Evolutionary conservation across 1,140 invertebrate genomes (phyloP).

Genomic region (Aphelenchoides fujianensis): DNA sequence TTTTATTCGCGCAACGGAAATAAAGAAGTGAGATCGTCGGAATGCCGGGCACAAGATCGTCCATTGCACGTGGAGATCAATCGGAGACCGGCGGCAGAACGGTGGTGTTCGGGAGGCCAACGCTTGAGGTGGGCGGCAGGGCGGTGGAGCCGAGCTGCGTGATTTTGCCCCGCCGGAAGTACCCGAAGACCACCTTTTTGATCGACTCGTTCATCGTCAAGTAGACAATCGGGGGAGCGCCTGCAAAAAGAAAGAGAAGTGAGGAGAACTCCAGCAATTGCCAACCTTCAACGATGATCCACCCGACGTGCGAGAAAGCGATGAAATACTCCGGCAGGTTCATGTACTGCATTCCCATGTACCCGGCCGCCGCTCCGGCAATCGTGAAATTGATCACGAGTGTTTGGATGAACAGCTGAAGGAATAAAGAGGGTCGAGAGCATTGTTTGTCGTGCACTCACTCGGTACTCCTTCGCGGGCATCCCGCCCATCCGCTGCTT

Average conservation of each 20-base stretch:
- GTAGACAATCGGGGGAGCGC: not conserved
- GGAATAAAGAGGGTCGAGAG: too few relatives aligned
- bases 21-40: too few relatives aligned
- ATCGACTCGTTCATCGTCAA: not conserved
- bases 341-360: not conserved
- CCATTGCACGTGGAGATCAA: too few relatives aligned
- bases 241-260: not conserved
- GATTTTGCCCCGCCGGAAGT: too few relatives aligned
- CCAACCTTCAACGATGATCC: not conserved
- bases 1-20: too few relatives aligned
- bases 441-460: not conserved
- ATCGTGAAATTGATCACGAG: not conserved
- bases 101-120: too few relatives aligned
- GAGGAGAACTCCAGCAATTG: not conserved
- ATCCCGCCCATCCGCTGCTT: not conserved
- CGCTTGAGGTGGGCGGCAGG: too few relatives aligned
- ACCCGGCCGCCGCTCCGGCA: not conserved
- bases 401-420: slow-evolving; percentile 6
- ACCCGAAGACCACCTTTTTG: not conserved
- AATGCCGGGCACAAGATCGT: too few relatives aligned
- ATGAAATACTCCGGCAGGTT: not conserved
- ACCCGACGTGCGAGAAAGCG: not conserved
- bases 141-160: too few relatives aligned
- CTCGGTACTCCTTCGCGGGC: not conserved
- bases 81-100: too few relatives aligned